Evolutionary conservation across 2,888 invertebrate genomes (phyloP), one percentile per base, ranked within the genome.

Genomic region (Apoda limacodes): DNA sequence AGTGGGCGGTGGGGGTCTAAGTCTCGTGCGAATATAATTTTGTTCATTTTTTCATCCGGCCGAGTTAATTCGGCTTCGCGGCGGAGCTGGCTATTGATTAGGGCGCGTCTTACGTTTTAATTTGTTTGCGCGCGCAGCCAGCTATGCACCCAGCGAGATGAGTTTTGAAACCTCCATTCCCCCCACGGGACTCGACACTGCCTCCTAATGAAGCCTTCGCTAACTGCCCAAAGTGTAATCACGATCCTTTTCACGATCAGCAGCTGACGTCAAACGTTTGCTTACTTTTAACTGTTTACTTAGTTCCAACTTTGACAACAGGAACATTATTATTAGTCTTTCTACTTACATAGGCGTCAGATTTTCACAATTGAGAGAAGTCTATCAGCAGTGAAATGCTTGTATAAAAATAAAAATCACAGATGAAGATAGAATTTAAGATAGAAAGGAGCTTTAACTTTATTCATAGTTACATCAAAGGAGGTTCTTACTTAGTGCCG

Each of bases 41-140:
- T 78, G 76, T 76, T 80, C 80, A 80, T 78, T 80, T 80, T 80
- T 78, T 78, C 70, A 78, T 80, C 76, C 74, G 76, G 75, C 62
- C 71, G 74, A 76, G 78, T 78, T 78, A 80, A 78, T 80, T 78
- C 78, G 68, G 70, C 75, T 76, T 62, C 70, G 72, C 70, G 70
- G 74, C 71, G 70, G 62, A 69, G 70, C 65, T 67, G 67, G 80
- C 78, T 80, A 80, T 80, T 80, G 80, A 80, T 80, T 80, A 80
- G 78, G 78, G 75, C 74, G 80, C 78, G 78, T 80, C 78, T 78
- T 78, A 78, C 74, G 72, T 75, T 78, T 80, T 78, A 78, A 76
- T 80, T 76, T 78, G 78, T 78, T 78, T 78, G 80, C 80, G 78
- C 76, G 76, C 80, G 80, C 78, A 80, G 70, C 66, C 57, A 39